Percentiles rank a stretch among this genome's conserved stretches.
Conservation (phyloP, 2,888 invertebrate species). For the Nezara viridula region DNA sequence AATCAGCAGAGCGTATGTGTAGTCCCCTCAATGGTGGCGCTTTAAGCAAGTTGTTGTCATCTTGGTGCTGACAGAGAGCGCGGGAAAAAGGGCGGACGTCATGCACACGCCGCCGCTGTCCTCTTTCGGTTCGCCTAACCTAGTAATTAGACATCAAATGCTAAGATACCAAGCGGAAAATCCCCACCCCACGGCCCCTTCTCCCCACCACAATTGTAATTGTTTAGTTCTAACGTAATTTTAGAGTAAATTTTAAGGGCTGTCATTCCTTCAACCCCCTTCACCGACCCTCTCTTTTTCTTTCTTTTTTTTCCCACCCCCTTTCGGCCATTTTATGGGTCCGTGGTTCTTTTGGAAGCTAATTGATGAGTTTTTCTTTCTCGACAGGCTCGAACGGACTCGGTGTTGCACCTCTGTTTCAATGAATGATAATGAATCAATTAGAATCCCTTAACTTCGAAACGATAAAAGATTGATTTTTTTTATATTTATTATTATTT, state of each 20-base stretch:
- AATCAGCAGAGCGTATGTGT: conserved; percentile 57
- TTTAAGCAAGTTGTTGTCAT: conserved; percentile 64
- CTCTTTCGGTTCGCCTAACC: conserved; percentile 65
- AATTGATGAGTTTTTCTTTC: conserved; percentile 25
- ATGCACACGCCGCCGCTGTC: conserved; percentile 62
- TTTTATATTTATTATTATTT: not conserved
- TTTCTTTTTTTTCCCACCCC: not conserved
- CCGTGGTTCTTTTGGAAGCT: conserved; percentile 38
- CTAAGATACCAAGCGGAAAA: conserved; percentile 65
- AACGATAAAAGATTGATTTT: not conserved
- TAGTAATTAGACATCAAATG: conserved; percentile 65
- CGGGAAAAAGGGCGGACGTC: conserved; percentile 62
- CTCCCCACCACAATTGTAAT: conserved; percentile 64
- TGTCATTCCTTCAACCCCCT: conserved; percentile 62
- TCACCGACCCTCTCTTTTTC: not conserved
- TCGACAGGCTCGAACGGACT: not conserved
- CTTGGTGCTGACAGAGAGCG: conserved; percentile 62
- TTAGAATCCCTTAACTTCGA: not conserved
- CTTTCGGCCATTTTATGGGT: conserved; percentile 36
- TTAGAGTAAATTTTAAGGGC: conserved; percentile 65
- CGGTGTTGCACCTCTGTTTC: conserved; percentile 12
- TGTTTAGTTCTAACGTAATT: conserved; percentile 65
- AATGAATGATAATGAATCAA: conserved; percentile 18
- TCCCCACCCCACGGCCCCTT: conserved; percentile 58
- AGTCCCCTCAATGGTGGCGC: conserved; percentile 55